Base-by-base conservation (phyloP, 2,113 vertebrate genomes). In the Hypanus sabinus region DNA sequence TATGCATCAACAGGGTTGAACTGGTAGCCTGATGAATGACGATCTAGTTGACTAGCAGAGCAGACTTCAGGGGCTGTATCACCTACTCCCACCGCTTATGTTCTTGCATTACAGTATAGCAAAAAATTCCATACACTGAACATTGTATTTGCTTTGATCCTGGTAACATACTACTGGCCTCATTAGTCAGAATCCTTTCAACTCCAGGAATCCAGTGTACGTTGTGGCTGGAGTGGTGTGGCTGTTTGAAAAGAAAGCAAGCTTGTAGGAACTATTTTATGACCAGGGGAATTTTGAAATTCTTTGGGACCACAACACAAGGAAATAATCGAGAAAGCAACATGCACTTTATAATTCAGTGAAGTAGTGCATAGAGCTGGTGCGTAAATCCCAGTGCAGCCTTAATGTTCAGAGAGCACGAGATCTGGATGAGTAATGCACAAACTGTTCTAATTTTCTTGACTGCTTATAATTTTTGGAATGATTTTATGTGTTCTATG, bases 281-380 rank as follows among this genome's bases (percentile, higher is more conserved):
- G 38, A 73, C 70, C 68, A 30, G 65, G 30, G 33, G 38, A 71
- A 38, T 93, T 73, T 27, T 93, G 91, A 93, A 93, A 93, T 93
- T 55, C 91, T 38, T 93, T 38, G 24, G 11, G 22, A 75, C 91
- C 91, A 75, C 91, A 93, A 93, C 91, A 93, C 91, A 93, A 93
- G 91, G 91, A 93, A 73, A 93, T 93, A 93, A 93, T 93, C 36
- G 91, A 65, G 60, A 90, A 33, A 62, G 60, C 70, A 93, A 93
- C 36, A 30, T 93, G 70, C 18, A 73, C 22, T 73, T 75, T 93
- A 91, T 70, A 71, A 93, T 22, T 93, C 91, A 93, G 70, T 93
- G 55, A 93, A 93, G 68, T 68, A 93, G 36, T 73, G 36, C 68
- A 68, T 16, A 73, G 90, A 93, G 2, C 36, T 93, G 36, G 70